These are phyloP conservation scores for Perca flavescens DNA, from an alignment of 2,113 vertebrate genomes.

Conservation along the genomic window DNA sequence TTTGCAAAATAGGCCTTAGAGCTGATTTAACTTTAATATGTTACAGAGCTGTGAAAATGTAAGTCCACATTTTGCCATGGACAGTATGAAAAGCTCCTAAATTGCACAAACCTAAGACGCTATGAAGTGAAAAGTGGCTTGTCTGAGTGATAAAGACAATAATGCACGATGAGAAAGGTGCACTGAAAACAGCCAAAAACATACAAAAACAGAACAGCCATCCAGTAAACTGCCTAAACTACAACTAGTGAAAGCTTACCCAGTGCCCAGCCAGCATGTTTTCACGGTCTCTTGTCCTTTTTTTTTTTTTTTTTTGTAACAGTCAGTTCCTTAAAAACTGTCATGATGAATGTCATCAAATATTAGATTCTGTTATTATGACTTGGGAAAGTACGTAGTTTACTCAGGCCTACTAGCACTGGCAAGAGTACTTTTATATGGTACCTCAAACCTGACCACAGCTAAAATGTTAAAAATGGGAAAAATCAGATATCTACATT, in stretches of 20 bases:
- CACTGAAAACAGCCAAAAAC: constrained; percentile 12
- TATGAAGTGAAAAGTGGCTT: constrained; percentile 1
- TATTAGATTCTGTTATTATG: background rate
- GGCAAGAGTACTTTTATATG: background rate
- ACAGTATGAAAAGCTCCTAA: constrained; percentile 13
- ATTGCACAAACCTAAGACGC: constrained; percentile 26
- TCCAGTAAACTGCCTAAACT: background rate
- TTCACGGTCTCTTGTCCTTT: background rate
- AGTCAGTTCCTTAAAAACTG: background rate
- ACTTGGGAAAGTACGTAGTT: background rate
- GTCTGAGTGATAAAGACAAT: background rate
- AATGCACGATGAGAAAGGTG: background rate
- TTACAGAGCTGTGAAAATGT: constrained; percentile 16
- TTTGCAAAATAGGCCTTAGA: constrained; percentile 28
- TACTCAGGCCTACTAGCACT: background rate
- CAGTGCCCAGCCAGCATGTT: background rate
- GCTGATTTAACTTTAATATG: constrained; percentile 1
- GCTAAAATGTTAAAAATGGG: background rate
- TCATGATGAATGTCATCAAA: background rate
- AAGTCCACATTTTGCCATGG: background rate
- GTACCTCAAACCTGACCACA: background rate
- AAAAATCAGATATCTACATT: background rate
- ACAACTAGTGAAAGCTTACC: background rate
- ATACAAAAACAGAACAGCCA: constrained; percentile 1
- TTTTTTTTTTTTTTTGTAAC: background rate